These are phyloP conservation scores for Herpailurus yagouaroundi DNA, from an alignment of 2,113 vertebrate genomes.

Conservation along the genomic window DNA sequence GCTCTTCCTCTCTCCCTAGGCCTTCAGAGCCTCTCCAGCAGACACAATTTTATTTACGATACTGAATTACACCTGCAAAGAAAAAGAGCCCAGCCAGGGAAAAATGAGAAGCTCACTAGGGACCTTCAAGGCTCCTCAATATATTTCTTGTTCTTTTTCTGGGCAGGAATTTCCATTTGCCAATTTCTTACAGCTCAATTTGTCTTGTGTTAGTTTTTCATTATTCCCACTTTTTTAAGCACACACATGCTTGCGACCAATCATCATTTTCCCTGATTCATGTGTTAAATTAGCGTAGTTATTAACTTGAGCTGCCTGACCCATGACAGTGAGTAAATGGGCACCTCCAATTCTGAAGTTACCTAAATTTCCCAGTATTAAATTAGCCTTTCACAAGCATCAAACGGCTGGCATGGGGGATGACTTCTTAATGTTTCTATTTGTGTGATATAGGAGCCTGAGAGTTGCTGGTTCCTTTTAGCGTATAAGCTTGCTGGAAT, in stretches of 20 bases:
- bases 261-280: constrained; percentile 74
- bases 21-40: constrained; percentile 69
- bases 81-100: constrained; percentile 56
- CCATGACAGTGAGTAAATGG: constrained; percentile 58
- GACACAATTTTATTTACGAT: constrained; percentile 69
- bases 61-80: constrained; percentile 53
- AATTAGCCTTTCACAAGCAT: constrained; percentile 49
- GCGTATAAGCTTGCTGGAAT: constrained; percentile 1
- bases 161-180: constrained; percentile 66
- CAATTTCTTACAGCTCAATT: constrained; percentile 67
- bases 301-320: constrained; percentile 70
- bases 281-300: constrained; percentile 62
- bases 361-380: constrained; percentile 60
- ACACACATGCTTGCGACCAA: constrained; percentile 50
- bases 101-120: constrained; percentile 63
- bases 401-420: not conserved
- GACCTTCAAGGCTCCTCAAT: constrained; percentile 53
- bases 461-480: not conserved
- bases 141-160: constrained; percentile 56
- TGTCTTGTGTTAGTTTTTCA: constrained; percentile 64
- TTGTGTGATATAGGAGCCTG: not conserved
- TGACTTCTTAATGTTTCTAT: constrained; percentile 49
- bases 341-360: constrained; percentile 65
- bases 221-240: constrained; percentile 55
- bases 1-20: constrained; percentile 51